These are phyloP conservation scores for Cataglyphis rosenhaueri DNA, from an alignment of 2,888 invertebrate genomes.

Conservation along the genomic window DNA sequence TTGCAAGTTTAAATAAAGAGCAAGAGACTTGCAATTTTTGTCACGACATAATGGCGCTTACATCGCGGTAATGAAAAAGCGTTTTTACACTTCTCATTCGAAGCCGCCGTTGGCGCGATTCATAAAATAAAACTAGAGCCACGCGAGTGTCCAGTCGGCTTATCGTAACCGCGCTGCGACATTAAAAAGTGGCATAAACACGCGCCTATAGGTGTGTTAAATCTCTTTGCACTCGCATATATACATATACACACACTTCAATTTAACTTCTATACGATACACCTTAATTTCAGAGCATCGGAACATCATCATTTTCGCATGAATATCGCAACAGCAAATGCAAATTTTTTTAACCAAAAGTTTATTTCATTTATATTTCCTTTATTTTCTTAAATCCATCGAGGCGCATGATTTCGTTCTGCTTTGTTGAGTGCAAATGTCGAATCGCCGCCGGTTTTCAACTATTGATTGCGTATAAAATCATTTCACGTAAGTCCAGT, in stretches of 20 bases:
- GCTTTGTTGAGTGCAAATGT: conserved; percentile 24
- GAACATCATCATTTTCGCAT: conserved; percentile 24
- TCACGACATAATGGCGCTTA: conserved; percentile 3
- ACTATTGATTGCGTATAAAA: conserved; percentile 17
- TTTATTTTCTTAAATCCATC: conserved; percentile 46
- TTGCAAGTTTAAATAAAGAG: conserved; percentile 18
- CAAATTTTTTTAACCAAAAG: conserved; percentile 31
- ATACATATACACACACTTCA: not conserved
- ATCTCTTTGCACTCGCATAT: conserved; percentile 27
- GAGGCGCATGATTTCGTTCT: conserved; percentile 16
- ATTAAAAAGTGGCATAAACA: conserved; percentile 25
- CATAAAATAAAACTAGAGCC: conserved; percentile 40
- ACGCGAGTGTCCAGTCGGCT: conserved; percentile 30
- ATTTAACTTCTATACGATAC: conserved; percentile 24
- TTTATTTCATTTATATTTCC: conserved; percentile 27
- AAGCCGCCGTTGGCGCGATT: conserved; percentile 35
- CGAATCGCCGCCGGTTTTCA: not conserved
- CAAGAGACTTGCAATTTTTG: conserved; percentile 26
- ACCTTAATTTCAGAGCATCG: conserved; percentile 16
- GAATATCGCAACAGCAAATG: conserved; percentile 10
- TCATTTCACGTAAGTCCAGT: not conserved
- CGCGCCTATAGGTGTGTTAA: conserved; percentile 24
- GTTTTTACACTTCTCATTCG: conserved; percentile 30
- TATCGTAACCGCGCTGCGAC: conserved; percentile 19
- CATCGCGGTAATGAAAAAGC: conserved; percentile 10